These are phyloP conservation scores for Meles meles DNA, from an alignment of 2,113 vertebrate genomes.

Conservation along the genomic window DNA sequence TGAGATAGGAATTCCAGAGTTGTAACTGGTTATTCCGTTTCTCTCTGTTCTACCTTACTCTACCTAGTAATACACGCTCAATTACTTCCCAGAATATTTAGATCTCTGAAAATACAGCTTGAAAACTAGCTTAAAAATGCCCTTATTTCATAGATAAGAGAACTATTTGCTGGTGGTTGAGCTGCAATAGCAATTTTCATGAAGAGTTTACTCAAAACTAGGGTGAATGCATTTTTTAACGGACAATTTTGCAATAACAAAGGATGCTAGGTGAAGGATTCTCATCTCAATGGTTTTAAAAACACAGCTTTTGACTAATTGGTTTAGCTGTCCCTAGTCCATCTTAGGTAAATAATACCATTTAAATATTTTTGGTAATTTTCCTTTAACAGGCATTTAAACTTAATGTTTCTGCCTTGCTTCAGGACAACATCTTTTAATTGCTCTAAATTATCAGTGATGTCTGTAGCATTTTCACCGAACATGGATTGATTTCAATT, in stretches of 20 bases:
- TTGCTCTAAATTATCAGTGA: constrained; percentile 81
- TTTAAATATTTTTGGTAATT: constrained; percentile 79
- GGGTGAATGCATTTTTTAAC: not conserved
- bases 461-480: constrained; percentile 78
- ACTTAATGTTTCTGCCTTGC: constrained; percentile 76
- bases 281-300: constrained; percentile 26
- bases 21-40: not conserved
- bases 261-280: not conserved
- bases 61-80: not conserved
- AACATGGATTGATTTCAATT: constrained; percentile 84
- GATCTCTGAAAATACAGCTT: not conserved
- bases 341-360: constrained; percentile 64
- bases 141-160: not conserved
- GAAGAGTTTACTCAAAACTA: not conserved
- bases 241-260: constrained; percentile 33
- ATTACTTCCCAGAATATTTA: not conserved
- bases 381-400: constrained; percentile 77
- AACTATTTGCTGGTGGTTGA: not conserved
- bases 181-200: not conserved
- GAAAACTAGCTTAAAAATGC: not conserved
- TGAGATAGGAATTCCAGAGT: not conserved
- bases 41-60: not conserved
- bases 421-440: constrained; percentile 82
- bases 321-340: constrained; percentile 61
- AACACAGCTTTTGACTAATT: constrained; percentile 60